Percentiles rank a stretch among this genome's conserved stretches.
Evolutionary conservation across 2,113 vertebrate species (phyloP).

Genomic region (Oreotrochilus melanogaster): DNA sequence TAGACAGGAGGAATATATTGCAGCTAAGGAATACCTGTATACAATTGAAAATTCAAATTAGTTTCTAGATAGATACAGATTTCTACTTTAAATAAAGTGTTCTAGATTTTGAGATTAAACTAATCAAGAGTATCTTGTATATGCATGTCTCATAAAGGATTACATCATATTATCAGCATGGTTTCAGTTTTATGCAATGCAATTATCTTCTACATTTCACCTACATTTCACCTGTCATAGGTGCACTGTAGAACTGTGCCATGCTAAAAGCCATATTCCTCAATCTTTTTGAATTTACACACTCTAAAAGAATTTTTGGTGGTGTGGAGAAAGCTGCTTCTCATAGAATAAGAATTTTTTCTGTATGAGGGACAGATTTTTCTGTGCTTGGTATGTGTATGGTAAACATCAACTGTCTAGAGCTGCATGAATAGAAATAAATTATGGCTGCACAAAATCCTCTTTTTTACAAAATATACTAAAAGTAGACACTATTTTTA

Average conservation of each 20-base stretch:
- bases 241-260: conserved; percentile 42
- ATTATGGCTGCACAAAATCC: not conserved
- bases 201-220: conserved; percentile 31
- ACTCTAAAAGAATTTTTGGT: not conserved
- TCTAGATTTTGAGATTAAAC: not conserved
- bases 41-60: not conserved
- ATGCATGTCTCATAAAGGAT: not conserved
- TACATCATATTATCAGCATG: not conserved
- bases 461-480: not conserved
- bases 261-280: conserved; percentile 51
- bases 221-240: not conserved
- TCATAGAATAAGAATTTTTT: not conserved
- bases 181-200: conserved; percentile 26
- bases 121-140: not conserved
- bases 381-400: not conserved
- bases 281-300: conserved; percentile 21
- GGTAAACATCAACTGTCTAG: conserved; percentile 2
- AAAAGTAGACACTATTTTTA: not conserved
- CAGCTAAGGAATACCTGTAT: not conserved
- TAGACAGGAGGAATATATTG: not conserved
- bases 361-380: not conserved
- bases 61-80: not conserved
- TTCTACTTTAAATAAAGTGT: not conserved
- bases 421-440: not conserved
- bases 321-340: conserved; percentile 38